Conservation (phyloP, 2,113 vertebrate genomes). For the Pseudorasbora parva region DNA sequence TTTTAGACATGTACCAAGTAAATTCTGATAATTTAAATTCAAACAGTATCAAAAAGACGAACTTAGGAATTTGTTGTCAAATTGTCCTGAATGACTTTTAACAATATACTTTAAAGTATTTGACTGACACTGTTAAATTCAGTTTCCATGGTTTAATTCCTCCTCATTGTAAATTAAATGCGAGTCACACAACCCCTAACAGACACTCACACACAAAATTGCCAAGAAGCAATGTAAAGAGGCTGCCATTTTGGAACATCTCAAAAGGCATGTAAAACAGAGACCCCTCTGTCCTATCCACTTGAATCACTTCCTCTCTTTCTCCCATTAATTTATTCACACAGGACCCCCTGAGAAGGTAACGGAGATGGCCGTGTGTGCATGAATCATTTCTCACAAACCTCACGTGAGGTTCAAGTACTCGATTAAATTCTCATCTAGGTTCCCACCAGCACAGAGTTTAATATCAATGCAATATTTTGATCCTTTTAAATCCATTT, state of each 20-base stretch:
- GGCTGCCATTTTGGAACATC: slow-evolving; percentile 71
- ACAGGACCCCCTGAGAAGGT: slow-evolving; percentile 58
- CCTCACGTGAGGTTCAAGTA: neutral
- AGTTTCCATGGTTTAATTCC: slow-evolving; percentile 16
- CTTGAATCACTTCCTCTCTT: slow-evolving; percentile 41
- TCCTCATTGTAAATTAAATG: slow-evolving; percentile 29
- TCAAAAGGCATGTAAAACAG: slow-evolving; percentile 72
- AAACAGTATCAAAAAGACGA: neutral
- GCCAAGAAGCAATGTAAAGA: slow-evolving; percentile 78
- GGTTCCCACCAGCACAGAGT: neutral
- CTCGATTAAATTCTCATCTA: neutral
- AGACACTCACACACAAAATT: slow-evolving; percentile 58
- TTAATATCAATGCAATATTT: neutral
- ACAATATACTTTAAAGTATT: slow-evolving; percentile 6
- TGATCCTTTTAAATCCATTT: neutral
- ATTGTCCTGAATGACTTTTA: neutral
- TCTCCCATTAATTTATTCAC: slow-evolving; percentile 62
- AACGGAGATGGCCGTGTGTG: slow-evolving; percentile 21
- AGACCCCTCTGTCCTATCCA: slow-evolving; percentile 71
- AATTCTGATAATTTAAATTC: neutral
- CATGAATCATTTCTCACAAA: neutral
- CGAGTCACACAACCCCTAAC: slow-evolving; percentile 13
- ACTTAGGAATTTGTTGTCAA: neutral
- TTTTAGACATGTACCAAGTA: neutral
- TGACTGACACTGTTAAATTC: slow-evolving; percentile 41